These are phyloP conservation scores for Lucinisca nassula DNA, from an alignment of 2,888 invertebrate species.

Conservation along the genomic window DNA sequence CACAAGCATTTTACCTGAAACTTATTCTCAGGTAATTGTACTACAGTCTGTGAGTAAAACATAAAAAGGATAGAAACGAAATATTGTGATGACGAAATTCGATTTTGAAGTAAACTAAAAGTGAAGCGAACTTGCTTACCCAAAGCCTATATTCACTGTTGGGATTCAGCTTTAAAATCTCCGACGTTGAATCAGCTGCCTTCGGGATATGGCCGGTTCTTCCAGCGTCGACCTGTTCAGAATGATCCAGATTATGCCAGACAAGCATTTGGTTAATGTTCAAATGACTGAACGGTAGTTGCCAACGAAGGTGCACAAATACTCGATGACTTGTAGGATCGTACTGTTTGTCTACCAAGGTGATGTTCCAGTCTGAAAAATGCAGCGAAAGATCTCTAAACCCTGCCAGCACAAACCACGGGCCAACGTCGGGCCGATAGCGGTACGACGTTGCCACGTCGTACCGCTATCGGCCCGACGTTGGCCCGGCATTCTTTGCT, in stretches of 20 bases:
- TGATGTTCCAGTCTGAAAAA: slow-evolving; percentile 68
- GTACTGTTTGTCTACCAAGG: slow-evolving; percentile 54
- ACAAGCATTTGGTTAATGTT: slow-evolving; percentile 60
- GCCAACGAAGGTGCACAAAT: slow-evolving; percentile 68
- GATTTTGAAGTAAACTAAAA: too few species aligned
- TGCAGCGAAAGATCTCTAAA: too few species aligned
- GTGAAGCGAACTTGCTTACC: slow-evolving; percentile 40
- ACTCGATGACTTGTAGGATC: slow-evolving; percentile 60
- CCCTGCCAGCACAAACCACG: too few species aligned
- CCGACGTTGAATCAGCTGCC: slow-evolving; percentile 35
- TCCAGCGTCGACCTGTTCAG: slow-evolving; percentile 32
- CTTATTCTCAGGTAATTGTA: too few species aligned
- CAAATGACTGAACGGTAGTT: slow-evolving; percentile 67
- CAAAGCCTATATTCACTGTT: slow-evolving; percentile 54
- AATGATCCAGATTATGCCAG: slow-evolving; percentile 47
- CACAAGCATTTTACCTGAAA: too few species aligned
- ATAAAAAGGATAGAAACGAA: too few species aligned
- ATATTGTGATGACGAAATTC: too few species aligned
- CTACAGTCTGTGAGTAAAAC: too few species aligned
- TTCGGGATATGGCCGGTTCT: neutral
- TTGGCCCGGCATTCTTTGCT: too few species aligned
- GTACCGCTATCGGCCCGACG: too few species aligned
- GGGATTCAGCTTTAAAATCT: slow-evolving; percentile 50
- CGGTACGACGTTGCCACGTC: too few species aligned
- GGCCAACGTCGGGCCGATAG: too few species aligned